A percentile compares a stretch with the other conserved stretches of the same genome.
phyloP scores from a whole-genome alignment of 92 coral and sea anemone genomes.

The Zoanthus sociatus region DNA sequence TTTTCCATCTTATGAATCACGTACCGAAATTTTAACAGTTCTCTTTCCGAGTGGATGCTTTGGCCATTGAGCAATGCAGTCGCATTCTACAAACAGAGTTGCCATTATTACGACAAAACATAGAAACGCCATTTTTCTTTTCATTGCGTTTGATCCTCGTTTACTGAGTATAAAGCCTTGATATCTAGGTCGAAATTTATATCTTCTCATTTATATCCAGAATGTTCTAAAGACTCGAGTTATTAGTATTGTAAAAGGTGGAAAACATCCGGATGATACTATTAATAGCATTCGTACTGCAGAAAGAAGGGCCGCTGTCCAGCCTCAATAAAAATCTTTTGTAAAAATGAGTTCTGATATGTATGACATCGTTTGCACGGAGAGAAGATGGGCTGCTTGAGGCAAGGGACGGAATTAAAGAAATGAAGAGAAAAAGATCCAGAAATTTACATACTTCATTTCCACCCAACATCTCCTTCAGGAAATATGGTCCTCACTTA shows the following conservation, averaged over 20 bases:
- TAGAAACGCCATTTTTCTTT: background rate
- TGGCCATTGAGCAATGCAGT: background rate
- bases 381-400: background rate
- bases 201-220: background rate
- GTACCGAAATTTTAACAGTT: background rate
- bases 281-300: background rate
- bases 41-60: background rate
- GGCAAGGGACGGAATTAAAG: background rate
- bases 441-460: constrained; percentile 9
- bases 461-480: background rate
- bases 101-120: background rate
- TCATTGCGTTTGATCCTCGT: background rate
- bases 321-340: background rate
- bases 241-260: background rate
- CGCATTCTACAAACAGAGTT: background rate
- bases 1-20: background rate
- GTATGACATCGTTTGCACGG: background rate
- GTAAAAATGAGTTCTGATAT: background rate
- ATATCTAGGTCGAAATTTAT: background rate
- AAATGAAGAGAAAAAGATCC: background rate
- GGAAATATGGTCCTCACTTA: background rate
- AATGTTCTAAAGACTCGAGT: background rate
- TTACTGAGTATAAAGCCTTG: background rate
- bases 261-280: background rate
- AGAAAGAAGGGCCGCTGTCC: background rate